Evolutionary conservation across 1,140 invertebrate genomes (phyloP).

Genomic region (Drosophila arizonae): DNA sequence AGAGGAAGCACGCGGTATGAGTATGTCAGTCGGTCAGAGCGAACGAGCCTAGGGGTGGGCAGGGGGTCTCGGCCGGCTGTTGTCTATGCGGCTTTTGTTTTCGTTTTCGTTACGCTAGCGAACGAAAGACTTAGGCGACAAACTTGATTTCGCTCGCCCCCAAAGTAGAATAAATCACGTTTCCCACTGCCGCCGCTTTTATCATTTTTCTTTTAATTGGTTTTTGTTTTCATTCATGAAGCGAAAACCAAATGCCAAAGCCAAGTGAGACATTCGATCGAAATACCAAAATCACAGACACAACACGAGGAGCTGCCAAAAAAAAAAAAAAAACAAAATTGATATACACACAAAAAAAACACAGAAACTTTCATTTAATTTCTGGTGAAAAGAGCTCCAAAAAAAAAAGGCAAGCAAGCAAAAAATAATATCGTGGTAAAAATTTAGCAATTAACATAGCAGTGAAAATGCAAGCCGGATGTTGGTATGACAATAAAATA

Average conservation of each 20-base stretch:
- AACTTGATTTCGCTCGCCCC: conserved; percentile 60
- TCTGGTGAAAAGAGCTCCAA: conserved; percentile 57
- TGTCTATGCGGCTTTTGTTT: conserved; percentile 58
- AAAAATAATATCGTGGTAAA: conserved; percentile 21
- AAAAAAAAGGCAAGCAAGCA: conserved; percentile 33
- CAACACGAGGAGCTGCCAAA: conserved; percentile 37
- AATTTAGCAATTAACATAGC: conserved; percentile 26
- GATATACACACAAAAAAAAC: too few relatives aligned
- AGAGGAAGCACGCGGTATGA: conserved; percentile 38
- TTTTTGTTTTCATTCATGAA: conserved; percentile 56
- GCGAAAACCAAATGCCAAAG: conserved; percentile 19
- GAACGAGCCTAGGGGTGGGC: conserved; percentile 1
- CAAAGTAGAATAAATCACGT: conserved; percentile 27
- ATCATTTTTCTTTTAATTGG: conserved; percentile 55
- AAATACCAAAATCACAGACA: conserved; percentile 39
- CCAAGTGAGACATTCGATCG: conserved; percentile 30
- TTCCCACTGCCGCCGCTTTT: conserved; percentile 23
- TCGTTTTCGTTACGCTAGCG: conserved; percentile 73
- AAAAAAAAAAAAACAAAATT: conserved; percentile 4
- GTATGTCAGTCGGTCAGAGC: conserved; percentile 72
- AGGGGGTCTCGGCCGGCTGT: conserved; percentile 16
- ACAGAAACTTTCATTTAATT: conserved; percentile 70
- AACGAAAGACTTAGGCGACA: conserved; percentile 81
- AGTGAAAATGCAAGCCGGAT: conserved; percentile 36
- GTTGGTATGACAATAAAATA: conserved; percentile 14